Base-by-base conservation (phyloP, 2,888 invertebrate genomes). In the Anagyrus pseudococci region DNA sequence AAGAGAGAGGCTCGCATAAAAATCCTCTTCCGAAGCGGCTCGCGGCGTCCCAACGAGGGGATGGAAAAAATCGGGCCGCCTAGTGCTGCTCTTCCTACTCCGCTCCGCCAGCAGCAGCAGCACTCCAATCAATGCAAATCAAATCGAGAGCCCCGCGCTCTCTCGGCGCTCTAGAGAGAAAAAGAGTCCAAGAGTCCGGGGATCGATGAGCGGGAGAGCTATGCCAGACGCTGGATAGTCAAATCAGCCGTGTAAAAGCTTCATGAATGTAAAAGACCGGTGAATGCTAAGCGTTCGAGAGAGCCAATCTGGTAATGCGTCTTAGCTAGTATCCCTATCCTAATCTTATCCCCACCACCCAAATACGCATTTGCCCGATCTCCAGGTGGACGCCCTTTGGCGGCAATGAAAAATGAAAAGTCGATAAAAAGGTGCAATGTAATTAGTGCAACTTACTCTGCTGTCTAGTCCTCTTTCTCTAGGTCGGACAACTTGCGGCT, bases 41-140 rank as follows among this genome's bases (percentile, higher is more conserved):
- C 8, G 33, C 8, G 2, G 10, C 13, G 33, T 29, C 33, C 13
- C 15, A 37, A 10, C 3, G 19, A 46, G 29, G 22, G 17, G 4
- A 6, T 1, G 15, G 53, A 37, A n/a, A 52, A 57, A 53, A 50
- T n/a, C 37, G 22, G 17, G 62, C 67, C 54, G 54, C 7, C n/a
- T n/a, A n/a, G n/a, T n/a, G n/a, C n/a, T n/a, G n/a, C n/a, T n/a
- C n/a, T n/a, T n/a, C n/a, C n/a, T n/a, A n/a, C n/a, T n/a, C n/a
- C n/a, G n/a, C n/a, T n/a, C n/a, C n/a, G n/a, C n/a, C n/a, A n/a
- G n/a, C n/a, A n/a, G n/a, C n/a, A 26, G 50, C 65, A 70, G 73
- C 77, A 80, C 79, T 80, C 77, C 77, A 80, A 80, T 80, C 79
- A 79, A 80, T 80, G 80, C 79, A 80, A 80, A 80, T 80, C 73